Evolutionary conservation across 2,797 vertebrate genomes (phyloP).

Genomic region (Eospalax fontanierii): DNA sequence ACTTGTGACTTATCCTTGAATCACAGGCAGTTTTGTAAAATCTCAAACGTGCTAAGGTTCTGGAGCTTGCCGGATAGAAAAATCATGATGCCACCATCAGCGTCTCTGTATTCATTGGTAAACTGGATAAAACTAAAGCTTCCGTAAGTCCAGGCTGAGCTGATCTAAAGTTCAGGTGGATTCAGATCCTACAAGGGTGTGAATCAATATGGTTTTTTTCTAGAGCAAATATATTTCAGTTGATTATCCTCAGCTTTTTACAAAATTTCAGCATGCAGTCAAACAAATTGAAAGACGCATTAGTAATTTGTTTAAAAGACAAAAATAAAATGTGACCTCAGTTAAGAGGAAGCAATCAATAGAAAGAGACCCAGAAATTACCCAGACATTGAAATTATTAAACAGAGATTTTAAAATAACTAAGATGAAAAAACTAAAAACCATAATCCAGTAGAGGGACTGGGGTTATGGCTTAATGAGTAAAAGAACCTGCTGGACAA

Average conservation of each 20-base stretch:
- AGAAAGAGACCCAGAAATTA: conserved; percentile 44
- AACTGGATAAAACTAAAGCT: background rate
- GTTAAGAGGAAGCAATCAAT: background rate
- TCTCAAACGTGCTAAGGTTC: background rate
- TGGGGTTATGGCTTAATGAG: background rate
- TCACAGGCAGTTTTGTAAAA: background rate
- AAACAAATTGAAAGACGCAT: conserved; percentile 26
- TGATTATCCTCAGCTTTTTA: background rate
- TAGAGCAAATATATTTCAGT: background rate
- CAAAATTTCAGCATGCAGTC: background rate
- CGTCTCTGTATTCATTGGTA: background rate
- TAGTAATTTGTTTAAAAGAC: background rate
- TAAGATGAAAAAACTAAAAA: background rate
- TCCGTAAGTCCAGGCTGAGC: background rate
- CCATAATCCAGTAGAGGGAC: background rate
- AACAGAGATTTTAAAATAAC: background rate
- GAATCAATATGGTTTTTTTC: background rate
- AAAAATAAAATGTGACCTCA: background rate
- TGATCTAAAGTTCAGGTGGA: too few species aligned
- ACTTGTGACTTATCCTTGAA: background rate
- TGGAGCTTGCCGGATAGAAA: background rate
- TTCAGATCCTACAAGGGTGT: background rate
- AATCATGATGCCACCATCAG: background rate
- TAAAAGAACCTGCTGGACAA: background rate
- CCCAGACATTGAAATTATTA: background rate